A percentile compares a stretch with the other conserved stretches of the same genome.
phyloP scores from a whole-genome alignment of 2,888 invertebrate species.

The Luperina testacea region DNA sequence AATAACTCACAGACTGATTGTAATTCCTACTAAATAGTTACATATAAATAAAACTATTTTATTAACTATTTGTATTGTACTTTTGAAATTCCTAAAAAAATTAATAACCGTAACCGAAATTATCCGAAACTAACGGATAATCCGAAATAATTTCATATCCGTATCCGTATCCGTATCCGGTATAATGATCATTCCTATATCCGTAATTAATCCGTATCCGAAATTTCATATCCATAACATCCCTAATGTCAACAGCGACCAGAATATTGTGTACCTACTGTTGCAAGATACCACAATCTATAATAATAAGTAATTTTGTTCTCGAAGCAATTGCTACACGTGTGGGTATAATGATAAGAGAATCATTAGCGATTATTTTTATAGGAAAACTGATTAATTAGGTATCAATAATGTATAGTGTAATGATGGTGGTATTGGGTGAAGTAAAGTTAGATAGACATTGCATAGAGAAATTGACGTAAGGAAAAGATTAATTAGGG shows the following conservation, averaged over 20 bases:
- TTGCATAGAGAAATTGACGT: background rate
- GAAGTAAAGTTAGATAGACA: background rate
- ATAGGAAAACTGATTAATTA: constrained; percentile 13
- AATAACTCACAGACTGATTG: too few relatives aligned
- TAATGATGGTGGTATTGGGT: background rate
- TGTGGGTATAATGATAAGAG: background rate
- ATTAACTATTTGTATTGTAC: too few relatives aligned
- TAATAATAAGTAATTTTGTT: constrained; percentile 41
- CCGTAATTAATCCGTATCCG: too few relatives aligned
- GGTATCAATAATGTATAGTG: background rate
- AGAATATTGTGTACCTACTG: constrained; percentile 40
- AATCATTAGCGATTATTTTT: constrained; percentile 20
- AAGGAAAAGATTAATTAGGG: background rate
- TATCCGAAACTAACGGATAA: too few relatives aligned
- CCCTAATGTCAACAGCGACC: constrained; percentile 55
- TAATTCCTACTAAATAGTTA: too few relatives aligned
- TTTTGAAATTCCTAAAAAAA: too few relatives aligned
- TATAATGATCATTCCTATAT: too few relatives aligned
- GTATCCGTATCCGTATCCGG: too few relatives aligned
- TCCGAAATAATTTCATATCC: too few relatives aligned
- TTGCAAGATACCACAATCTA: constrained; percentile 48
- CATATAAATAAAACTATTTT: too few relatives aligned
- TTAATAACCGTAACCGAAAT: too few relatives aligned
- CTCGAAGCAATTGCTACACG: constrained; percentile 19
- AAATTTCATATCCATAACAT: too few relatives aligned